These are phyloP conservation scores for Pocota personata DNA, from an alignment of 2,888 invertebrate species.

Conservation along the genomic window DNA sequence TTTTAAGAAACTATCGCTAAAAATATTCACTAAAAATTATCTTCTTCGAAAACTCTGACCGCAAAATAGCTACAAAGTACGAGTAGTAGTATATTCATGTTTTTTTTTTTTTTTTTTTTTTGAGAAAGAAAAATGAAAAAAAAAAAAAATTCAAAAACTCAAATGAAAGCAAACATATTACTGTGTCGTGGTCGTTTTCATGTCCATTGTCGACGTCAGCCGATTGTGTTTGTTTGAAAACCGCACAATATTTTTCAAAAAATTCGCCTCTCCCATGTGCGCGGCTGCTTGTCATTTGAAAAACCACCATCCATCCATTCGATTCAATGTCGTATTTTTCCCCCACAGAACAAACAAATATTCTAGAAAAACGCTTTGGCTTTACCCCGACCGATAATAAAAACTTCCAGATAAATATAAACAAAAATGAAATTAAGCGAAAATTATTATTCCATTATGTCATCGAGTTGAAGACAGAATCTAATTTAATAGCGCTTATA, in stretches of 20 bases:
- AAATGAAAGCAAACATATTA: background rate
- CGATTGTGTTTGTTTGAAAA: constrained; percentile 6
- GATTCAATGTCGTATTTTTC: background rate
- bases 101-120: background rate
- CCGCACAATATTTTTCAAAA: background rate
- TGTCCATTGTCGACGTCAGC: background rate
- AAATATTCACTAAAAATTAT: background rate
- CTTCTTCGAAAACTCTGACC: background rate
- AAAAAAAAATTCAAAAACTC: background rate
- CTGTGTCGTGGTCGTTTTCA: background rate
- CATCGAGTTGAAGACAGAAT: constrained; percentile 33
- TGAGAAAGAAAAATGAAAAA: background rate
- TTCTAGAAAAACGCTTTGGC: constrained; percentile 7
- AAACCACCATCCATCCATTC: background rate
- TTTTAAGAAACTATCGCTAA: constrained; percentile 5
- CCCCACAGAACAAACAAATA: background rate
- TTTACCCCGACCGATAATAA: background rate
- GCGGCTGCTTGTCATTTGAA: background rate
- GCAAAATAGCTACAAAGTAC: background rate
- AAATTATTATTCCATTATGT: constrained; percentile 56
- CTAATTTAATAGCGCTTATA: constrained; percentile 17
- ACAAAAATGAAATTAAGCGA: constrained; percentile 16
- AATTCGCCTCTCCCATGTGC: background rate
- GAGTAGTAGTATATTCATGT: background rate
- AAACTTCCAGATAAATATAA: constrained; percentile 37